Percentiles rank a stretch among this genome's conserved stretches.
phyloP scores from a whole-genome alignment of 2,888 invertebrate genomes.

The Eulithis prunata region DNA sequence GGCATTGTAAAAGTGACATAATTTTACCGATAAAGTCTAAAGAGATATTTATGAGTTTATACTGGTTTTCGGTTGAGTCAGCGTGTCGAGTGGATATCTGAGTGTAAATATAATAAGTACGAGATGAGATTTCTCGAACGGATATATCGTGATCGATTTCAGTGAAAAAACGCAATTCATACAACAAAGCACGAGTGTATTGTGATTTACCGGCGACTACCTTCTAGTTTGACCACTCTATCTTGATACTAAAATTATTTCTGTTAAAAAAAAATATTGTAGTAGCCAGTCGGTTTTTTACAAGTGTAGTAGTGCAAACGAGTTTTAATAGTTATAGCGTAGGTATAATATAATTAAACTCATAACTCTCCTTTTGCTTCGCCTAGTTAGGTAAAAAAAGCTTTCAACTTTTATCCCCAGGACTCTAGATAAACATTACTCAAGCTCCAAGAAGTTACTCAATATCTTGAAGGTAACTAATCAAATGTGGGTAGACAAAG shows the following conservation, averaged over 20 bases:
- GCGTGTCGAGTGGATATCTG: conserved; percentile 1
- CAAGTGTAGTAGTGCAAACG: no score
- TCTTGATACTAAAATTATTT: conserved; percentile 60
- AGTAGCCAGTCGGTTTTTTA: no score
- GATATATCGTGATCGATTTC: conserved; percentile 76
- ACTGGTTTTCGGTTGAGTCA: conserved; percentile 1
- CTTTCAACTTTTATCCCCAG: no score
- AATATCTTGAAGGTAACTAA: no score
- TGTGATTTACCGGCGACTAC: conserved; percentile 70
- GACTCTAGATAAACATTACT: no score
- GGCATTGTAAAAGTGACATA: conserved; percentile 12
- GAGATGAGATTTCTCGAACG: conserved; percentile 62
- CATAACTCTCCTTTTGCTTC: no score
- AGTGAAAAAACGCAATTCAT: conserved; percentile 79
- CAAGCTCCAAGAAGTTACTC: no score
- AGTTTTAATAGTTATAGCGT: no score
- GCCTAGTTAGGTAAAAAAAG: no score
- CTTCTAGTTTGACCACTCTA: conserved; percentile 47
- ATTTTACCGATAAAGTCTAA: conserved; percentile 14
- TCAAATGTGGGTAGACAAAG: no score
- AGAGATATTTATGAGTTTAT: conserved; percentile 11
- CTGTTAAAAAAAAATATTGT: background rate
- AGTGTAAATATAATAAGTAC: conserved; percentile 71
- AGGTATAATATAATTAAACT: no score
- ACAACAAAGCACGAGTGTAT: conserved; percentile 74